These are phyloP conservation scores for Henricia sp. DNA, from an alignment of 53 echinoderm and acorn worm genomes.

Conservation along the genomic window DNA sequence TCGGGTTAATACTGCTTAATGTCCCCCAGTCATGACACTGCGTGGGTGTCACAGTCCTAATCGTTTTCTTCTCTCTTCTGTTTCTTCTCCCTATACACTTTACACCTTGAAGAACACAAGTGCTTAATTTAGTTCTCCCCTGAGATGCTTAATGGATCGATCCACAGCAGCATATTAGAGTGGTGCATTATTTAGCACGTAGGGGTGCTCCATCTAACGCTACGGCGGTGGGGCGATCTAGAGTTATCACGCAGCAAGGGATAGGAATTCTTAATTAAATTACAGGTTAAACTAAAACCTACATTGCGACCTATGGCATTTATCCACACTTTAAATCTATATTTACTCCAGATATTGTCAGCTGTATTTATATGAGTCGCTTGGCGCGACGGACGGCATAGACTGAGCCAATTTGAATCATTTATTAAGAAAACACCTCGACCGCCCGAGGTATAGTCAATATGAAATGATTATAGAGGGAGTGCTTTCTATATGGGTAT, in stretches of 20 bases:
- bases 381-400: not conserved
- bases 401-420: not conserved
- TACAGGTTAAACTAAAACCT: not conserved
- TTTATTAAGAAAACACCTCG: constrained; percentile 11
- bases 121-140: constrained; percentile 31
- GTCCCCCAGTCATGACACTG: constrained; percentile 15
- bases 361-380: not conserved
- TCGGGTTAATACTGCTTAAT: constrained; percentile 41
- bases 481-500: not conserved
- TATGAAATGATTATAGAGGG: not conserved
- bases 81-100: not conserved
- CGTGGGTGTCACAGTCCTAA: constrained; percentile 20
- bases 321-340: constrained; percentile 33
- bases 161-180: constrained; percentile 3
- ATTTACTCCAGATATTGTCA: constrained; percentile 3
- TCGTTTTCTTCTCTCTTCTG: not conserved
- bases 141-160: constrained; percentile 30
- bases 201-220: constrained; percentile 9
- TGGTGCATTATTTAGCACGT: not conserved
- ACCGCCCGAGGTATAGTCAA: not conserved
- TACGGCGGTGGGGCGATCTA: not conserved
- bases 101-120: constrained; percentile 16
- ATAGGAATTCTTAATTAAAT: constrained; percentile 33
- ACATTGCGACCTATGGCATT: not conserved
- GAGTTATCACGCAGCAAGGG: not conserved